These are phyloP conservation scores for Cyclura pinguis DNA, from an alignment of 2,797 vertebrate species.

Conservation along the genomic window DNA sequence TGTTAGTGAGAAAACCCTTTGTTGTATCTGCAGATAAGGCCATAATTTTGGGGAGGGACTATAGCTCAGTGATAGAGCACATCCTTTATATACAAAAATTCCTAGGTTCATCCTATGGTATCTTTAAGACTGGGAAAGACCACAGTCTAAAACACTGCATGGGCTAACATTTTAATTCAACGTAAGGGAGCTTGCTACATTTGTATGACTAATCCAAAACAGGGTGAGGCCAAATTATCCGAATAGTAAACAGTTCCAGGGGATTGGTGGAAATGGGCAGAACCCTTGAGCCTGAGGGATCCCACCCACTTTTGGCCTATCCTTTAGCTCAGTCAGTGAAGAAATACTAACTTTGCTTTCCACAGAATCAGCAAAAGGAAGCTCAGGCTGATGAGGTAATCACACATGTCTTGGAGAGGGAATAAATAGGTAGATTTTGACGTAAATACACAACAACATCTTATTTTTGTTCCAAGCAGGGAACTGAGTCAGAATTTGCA, in stretches of 20 bases:
- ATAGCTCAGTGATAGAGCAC: background rate
- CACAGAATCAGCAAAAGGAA: constrained; percentile 40
- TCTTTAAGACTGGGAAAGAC: background rate
- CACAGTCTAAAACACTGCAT: background rate
- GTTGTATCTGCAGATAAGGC: background rate
- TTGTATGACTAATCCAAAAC: background rate
- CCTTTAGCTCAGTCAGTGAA: background rate
- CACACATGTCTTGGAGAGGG: constrained; percentile 33
- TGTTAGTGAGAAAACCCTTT: background rate
- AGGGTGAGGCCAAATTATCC: background rate
- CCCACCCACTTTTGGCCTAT: background rate
- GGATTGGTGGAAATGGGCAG: background rate
- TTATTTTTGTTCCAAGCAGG: constrained; percentile 47
- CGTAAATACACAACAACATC: background rate
- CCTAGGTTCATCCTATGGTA: background rate
- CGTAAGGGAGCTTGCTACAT: background rate
- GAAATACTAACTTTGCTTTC: constrained; percentile 21
- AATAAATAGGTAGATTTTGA: background rate
- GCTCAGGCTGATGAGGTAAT: constrained; percentile 17
- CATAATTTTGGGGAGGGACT: background rate
- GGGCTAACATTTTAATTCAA: background rate
- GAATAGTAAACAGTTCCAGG: background rate
- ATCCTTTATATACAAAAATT: background rate
- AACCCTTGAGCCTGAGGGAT: background rate
- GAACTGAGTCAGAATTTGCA: constrained; percentile 47